These are phyloP conservation scores for Anagrus nilaparvatae DNA, from an alignment of 1,140 invertebrate genomes.

Conservation along the genomic window DNA sequence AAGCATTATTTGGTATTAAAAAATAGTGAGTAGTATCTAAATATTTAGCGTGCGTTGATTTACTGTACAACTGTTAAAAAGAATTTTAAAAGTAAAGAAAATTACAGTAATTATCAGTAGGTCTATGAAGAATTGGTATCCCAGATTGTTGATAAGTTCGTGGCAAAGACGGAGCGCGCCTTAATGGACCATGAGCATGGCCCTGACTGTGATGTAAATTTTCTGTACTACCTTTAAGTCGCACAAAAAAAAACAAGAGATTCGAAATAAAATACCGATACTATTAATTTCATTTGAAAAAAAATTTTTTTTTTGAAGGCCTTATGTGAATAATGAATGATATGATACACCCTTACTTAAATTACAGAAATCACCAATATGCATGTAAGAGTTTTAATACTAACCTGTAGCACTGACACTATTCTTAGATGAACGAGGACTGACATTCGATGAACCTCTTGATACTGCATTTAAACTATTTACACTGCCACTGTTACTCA, in stretches of 20 bases:
- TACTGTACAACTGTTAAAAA: not conserved
- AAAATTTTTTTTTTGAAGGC: not conserved
- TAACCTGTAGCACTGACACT: slow-evolving; percentile 35
- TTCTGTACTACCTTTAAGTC: slow-evolving; percentile 46
- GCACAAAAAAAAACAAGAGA: slow-evolving; percentile 26
- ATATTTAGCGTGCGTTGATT: too few species aligned
- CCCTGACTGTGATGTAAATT: slow-evolving; percentile 42
- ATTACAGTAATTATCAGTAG: slow-evolving; percentile 41
- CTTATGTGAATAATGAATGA: not conserved
- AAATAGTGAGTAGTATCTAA: too few species aligned
- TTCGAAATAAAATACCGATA: not conserved
- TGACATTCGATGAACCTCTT: slow-evolving; percentile 33
- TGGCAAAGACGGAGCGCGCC: slow-evolving; percentile 49
- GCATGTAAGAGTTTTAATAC: slow-evolving; percentile 6
- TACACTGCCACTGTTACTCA: slow-evolving; percentile 43
- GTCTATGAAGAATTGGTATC: slow-evolving; percentile 48
- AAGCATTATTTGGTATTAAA: too few species aligned
- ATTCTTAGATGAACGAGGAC: slow-evolving; percentile 34
- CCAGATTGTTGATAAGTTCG: slow-evolving; percentile 49
- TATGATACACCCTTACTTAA: not conserved
- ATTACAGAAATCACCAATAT: not conserved
- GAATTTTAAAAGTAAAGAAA: slow-evolving; percentile 10
- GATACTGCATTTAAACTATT: slow-evolving; percentile 41
- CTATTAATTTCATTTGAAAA: slow-evolving; percentile 14
- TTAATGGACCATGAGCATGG: slow-evolving; percentile 39